These are phyloP conservation scores for Dryas iulia DNA, from an alignment of 1,140 invertebrate genomes.

Conservation along the genomic window DNA sequence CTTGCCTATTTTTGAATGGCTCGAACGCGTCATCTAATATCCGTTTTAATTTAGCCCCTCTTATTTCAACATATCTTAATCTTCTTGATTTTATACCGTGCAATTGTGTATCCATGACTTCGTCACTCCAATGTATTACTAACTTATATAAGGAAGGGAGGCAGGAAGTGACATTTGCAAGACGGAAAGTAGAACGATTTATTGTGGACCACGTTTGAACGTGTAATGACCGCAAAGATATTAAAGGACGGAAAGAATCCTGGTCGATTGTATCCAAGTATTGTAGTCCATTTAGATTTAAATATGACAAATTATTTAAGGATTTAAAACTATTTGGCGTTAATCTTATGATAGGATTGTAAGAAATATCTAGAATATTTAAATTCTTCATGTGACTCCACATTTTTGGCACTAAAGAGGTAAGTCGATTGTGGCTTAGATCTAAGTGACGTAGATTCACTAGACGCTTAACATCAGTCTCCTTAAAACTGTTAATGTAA, in stretches of 20 bases:
- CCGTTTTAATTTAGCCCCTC: constrained; percentile 84
- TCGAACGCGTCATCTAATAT: constrained; percentile 88
- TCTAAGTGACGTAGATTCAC: constrained; percentile 83
- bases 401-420: constrained; percentile 83
- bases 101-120: constrained; percentile 85
- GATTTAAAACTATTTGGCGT: constrained; percentile 80
- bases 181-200: constrained; percentile 82
- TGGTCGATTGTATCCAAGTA: constrained; percentile 83
- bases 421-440: constrained; percentile 85
- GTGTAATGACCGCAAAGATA: constrained; percentile 77
- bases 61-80: constrained; percentile 89
- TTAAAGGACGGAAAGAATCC: constrained; percentile 83
- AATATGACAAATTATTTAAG: constrained; percentile 80
- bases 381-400: constrained; percentile 81
- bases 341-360: constrained; percentile 83
- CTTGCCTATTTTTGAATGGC: constrained; percentile 82
- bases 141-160: constrained; percentile 82
- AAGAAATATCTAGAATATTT: constrained; percentile 83
- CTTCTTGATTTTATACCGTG: constrained; percentile 85
- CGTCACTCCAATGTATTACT: constrained; percentile 86
- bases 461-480: constrained; percentile 83
- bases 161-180: constrained; percentile 67
- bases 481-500: constrained; percentile 83
- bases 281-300: constrained; percentile 81
- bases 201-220: constrained; percentile 79